These are phyloP conservation scores for Corydoras maculifer DNA, from an alignment of 2,113 vertebrate species.

Conservation along the genomic window DNA sequence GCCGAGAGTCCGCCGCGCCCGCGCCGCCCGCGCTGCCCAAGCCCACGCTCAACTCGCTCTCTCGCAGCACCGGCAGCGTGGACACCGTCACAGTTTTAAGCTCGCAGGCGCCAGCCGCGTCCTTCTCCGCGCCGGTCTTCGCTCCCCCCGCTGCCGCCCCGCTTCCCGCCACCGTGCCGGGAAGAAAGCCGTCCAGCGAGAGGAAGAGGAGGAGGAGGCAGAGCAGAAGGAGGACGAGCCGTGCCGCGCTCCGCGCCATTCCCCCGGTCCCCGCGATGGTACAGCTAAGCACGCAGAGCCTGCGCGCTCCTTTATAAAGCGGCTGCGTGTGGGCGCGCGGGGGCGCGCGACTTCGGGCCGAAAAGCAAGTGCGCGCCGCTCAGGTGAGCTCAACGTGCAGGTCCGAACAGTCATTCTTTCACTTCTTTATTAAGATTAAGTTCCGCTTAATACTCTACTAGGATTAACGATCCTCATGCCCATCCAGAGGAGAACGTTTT, in stretches of 20 bases:
- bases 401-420: neutral
- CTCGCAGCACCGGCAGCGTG: constrained; percentile 86
- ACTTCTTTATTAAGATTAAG: neutral
- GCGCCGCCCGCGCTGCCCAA: constrained; percentile 53
- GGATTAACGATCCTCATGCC: too few species aligned
- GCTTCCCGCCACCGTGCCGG: constrained; percentile 5
- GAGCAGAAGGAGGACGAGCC: constrained; percentile 55
- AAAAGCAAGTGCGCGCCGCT: constrained; percentile 1
- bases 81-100: constrained; percentile 90
- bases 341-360: constrained; percentile 51
- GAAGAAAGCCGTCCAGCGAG: constrained; percentile 7
- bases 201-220: constrained; percentile 13
- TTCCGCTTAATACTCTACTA: too few species aligned
- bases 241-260: constrained; percentile 57
- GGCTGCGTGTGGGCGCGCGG: constrained; percentile 53
- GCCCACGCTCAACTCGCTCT: constrained; percentile 87
- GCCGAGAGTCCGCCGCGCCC: constrained; percentile 76
- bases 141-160: constrained; percentile 30
- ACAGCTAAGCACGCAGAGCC: constrained; percentile 56
- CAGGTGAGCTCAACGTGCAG: constrained; percentile 1
- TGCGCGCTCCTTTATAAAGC: constrained; percentile 61
- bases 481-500: too few species aligned
- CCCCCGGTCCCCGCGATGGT: constrained; percentile 58
- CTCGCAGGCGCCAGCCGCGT: constrained; percentile 60
- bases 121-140: constrained; percentile 52